phyloP scores from a whole-genome alignment of 2,797 vertebrate species.

The Chromis chromis region DNA sequence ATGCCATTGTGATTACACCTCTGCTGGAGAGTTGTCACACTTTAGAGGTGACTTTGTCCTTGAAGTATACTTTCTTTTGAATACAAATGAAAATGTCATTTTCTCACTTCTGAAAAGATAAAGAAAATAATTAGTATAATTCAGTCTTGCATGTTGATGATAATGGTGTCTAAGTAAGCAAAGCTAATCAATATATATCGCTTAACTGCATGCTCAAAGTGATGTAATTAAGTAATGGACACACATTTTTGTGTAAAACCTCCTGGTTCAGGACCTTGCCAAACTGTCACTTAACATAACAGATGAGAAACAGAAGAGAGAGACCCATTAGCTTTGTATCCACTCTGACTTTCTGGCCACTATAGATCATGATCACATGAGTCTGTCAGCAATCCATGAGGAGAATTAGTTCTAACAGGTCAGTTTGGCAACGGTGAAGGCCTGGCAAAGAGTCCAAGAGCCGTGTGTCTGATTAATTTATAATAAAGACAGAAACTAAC shows the following conservation, averaged over 20 bases:
- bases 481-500: constrained; percentile 28
- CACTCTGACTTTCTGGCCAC: constrained; percentile 43
- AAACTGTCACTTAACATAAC: constrained; percentile 42
- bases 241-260: constrained; percentile 38
- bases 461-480: constrained; percentile 30
- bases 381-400: constrained; percentile 60
- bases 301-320: constrained; percentile 46
- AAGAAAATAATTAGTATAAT: constrained; percentile 21
- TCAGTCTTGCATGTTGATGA: constrained; percentile 1
- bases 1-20: constrained; percentile 16
- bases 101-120: background rate
- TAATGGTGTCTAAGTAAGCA: constrained; percentile 16
- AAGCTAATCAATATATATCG: constrained; percentile 19
- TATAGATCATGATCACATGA: constrained; percentile 42
- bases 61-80: constrained; percentile 8
- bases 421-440: constrained; percentile 45
- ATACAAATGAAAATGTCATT: constrained; percentile 30
- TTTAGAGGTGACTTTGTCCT: constrained; percentile 49
- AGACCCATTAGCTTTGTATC: constrained; percentile 46
- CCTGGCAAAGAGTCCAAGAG: constrained; percentile 35
- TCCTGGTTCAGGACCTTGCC: constrained; percentile 24
- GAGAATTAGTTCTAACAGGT: constrained; percentile 62
- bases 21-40: constrained; percentile 29
- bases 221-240: constrained; percentile 46
- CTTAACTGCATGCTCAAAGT: constrained; percentile 6